Evolutionary conservation across 1,140 invertebrate species (phyloP).

Genomic region (Vanessa atalanta): DNA sequence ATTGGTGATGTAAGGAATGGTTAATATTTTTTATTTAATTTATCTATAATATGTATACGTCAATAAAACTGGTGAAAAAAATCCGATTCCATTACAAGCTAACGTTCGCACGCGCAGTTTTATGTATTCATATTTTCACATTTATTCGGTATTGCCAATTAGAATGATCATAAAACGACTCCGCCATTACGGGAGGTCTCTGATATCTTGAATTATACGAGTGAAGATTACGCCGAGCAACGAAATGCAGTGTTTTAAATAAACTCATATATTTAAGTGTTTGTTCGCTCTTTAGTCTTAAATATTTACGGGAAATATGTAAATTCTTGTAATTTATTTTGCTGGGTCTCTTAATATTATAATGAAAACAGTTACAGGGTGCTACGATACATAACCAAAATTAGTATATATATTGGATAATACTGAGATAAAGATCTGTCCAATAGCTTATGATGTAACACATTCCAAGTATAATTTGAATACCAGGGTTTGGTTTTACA

Average conservation of each 20-base stretch:
- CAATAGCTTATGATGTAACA: too few species aligned
- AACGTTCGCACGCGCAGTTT: constrained; percentile 35
- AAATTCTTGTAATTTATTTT: not conserved
- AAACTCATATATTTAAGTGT: not conserved
- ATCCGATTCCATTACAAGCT: constrained; percentile 21
- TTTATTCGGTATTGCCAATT: constrained; percentile 71
- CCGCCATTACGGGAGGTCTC: constrained; percentile 59
- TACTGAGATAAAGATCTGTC: too few species aligned
- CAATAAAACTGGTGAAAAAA: constrained; percentile 10
- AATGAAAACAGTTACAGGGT: too few species aligned
- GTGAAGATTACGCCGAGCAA: constrained; percentile 22
- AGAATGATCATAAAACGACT: constrained; percentile 62
- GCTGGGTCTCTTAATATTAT: too few species aligned
- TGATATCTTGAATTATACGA: constrained; percentile 22
- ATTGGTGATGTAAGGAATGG: too few species aligned
- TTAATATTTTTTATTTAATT: too few species aligned
- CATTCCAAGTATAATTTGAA: too few species aligned
- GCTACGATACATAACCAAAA: too few species aligned
- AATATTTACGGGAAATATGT: not conserved
- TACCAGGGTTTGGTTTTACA: too few species aligned
- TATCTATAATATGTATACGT: not conserved
- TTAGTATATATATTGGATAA: too few species aligned
- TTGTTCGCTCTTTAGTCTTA: not conserved
- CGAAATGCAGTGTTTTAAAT: not conserved
- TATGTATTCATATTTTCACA: constrained; percentile 60